These are phyloP conservation scores for Asobara japonica DNA, from an alignment of 1,140 invertebrate genomes.

Conservation along the genomic window DNA sequence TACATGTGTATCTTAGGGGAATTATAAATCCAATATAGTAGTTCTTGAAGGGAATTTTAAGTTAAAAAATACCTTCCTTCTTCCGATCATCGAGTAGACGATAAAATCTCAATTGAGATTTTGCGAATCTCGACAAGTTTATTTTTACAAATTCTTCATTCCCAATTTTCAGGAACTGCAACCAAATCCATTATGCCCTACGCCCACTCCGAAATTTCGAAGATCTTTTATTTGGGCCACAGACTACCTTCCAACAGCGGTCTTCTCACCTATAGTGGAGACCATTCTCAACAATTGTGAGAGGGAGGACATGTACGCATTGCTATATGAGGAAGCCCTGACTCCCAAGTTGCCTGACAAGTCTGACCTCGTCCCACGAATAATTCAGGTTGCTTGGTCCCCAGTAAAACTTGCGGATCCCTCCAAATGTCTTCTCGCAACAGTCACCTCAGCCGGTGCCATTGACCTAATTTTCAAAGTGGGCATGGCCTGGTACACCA, in stretches of 20 bases:
- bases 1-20: slow-evolving; percentile 26
- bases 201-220: slow-evolving; percentile 48
- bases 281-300: slow-evolving; percentile 45
- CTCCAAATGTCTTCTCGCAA: slow-evolving; percentile 52
- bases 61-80: background rate
- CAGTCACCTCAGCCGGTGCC: slow-evolving; percentile 54
- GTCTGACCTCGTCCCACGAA: slow-evolving; percentile 37
- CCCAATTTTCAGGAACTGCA: slow-evolving; percentile 50
- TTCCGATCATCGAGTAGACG: too few relatives aligned
- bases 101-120: too few relatives aligned
- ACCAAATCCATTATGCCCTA: slow-evolving; percentile 50
- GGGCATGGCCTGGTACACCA: slow-evolving; percentile 52
- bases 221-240: slow-evolving; percentile 56
- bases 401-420: slow-evolving; percentile 51
- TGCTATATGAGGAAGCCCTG: slow-evolving; percentile 50
- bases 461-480: slow-evolving; percentile 51
- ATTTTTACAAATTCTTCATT: background rate
- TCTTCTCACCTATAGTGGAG: slow-evolving; percentile 41
- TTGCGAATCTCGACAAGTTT: too few relatives aligned
- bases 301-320: slow-evolving; percentile 49
- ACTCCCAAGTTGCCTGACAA: slow-evolving; percentile 50
- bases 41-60: background rate
- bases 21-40: background rate
- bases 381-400: slow-evolving; percentile 56
- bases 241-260: slow-evolving; percentile 45